These are phyloP conservation scores for Thymallus thymallus DNA, from an alignment of 2,113 vertebrate species.

Conservation along the genomic window DNA sequence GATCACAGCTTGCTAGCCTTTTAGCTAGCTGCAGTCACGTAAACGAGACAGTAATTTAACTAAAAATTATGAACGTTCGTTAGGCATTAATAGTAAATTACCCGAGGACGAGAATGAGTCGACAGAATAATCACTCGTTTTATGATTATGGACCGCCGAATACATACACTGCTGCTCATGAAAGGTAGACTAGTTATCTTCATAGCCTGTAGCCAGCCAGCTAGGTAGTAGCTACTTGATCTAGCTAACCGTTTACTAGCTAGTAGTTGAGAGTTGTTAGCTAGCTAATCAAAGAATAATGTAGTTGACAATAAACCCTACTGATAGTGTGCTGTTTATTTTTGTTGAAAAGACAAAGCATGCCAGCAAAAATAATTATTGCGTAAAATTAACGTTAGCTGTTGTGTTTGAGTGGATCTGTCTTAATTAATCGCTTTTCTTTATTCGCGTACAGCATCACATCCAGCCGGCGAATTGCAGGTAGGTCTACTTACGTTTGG, in stretches of 20 bases:
- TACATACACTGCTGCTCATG: not conserved
- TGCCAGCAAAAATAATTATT: not conserved
- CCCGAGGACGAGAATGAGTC: not conserved
- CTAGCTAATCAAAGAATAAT: not conserved
- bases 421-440: too few species aligned
- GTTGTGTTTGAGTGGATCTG: too few species aligned
- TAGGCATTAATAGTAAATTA: not conserved
- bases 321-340: not conserved
- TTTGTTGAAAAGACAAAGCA: not conserved
- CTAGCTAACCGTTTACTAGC: too few species aligned
- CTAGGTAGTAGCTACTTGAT: not conserved
- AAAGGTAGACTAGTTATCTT: not conserved
- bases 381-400: not conserved
- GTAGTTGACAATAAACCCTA: not conserved
- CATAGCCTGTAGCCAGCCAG: not conserved
- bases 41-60: too few species aligned
- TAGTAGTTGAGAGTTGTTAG: not conserved
- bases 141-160: not conserved
- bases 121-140: not conserved
- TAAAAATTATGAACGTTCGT: too few species aligned
- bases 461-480: too few species aligned
- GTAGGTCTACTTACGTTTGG: too few species aligned
- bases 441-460: too few species aligned
- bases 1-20: too few species aligned
- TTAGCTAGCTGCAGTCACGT: too few species aligned